A percentile compares a stretch with the other conserved stretches of the same genome.
Conservation (phyloP, 2,113 vertebrate genomes). For the Urocynchramus pylzowi region DNA sequence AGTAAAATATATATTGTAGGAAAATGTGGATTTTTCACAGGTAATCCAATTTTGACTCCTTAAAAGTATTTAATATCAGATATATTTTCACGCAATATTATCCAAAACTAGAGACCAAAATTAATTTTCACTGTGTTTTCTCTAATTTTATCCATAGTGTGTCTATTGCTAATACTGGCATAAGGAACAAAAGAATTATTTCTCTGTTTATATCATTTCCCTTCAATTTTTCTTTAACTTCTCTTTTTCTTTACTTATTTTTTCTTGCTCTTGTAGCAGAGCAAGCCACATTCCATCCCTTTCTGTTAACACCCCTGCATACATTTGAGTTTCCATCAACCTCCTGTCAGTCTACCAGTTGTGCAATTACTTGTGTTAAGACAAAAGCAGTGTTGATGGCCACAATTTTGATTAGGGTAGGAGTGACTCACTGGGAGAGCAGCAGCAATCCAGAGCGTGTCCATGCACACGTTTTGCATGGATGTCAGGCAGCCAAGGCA, state of each 20-base stretch:
- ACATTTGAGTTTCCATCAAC: neutral
- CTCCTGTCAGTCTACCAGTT: neutral
- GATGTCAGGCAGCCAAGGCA: neutral
- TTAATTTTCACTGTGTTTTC: neutral
- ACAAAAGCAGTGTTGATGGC: constrained; percentile 4
- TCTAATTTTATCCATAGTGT: neutral
- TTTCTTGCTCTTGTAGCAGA: neutral
- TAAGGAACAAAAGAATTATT: accelerated
- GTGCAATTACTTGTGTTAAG: neutral
- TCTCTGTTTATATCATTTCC: neutral
- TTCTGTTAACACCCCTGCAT: constrained; percentile 9
- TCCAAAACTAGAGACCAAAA: neutral
- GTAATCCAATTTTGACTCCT: neutral
- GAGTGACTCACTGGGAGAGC: constrained; percentile 37
- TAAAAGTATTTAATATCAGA: neutral
- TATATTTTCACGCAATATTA: neutral
- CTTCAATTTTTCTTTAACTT: neutral
- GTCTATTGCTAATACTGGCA: neutral
- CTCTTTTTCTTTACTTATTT: neutral
- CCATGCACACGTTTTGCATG: neutral
- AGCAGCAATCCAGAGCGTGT: neutral
- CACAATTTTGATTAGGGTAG: neutral
- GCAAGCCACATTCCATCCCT: neutral
- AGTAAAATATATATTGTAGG: neutral
- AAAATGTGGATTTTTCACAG: neutral